Base-by-base conservation (phyloP, 2,888 invertebrate genomes). In the Xestia rhomboidea region DNA sequence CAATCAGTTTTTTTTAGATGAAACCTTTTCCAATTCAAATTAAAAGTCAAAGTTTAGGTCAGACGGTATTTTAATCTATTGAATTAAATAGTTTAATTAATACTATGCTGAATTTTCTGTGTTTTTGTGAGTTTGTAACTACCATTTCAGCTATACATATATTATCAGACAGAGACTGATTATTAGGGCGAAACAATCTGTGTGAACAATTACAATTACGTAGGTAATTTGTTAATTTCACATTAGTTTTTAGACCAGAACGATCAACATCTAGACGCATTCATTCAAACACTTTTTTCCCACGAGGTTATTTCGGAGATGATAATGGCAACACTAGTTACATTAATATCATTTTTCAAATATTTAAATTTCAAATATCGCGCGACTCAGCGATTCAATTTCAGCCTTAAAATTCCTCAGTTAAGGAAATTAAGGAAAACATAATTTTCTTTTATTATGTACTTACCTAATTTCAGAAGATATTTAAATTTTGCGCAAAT, bases 261-360 rank as follows among this genome's bases (percentile, higher is more conserved):
- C 86, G 89, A 89, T 88, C 70, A n/a, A 76, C 82, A 88, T 87
- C 88, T 85, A 81, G 77, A 73, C 27, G 44, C 62, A 54, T 79
- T 81, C 82, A 87, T 78, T 79, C 62, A 68, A 68, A 38, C 62
- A 13, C 38, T 83, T 74, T 84, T 82, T 85, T 89, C 89, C 79
- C 88, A 89, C 83, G 79, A 77, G 62, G 69, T 64, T 34, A 70
- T 73, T 83, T 77, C 60, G 63, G 64, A 71, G 74, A 74, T 73
- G 73, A 78, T 70, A 46, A 73, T 82, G 76, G 74, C 62, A 82
- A 71, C 74, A 86, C 62, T 24, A 11, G 46, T 76, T 73, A 68
- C 64, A 30, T 64, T 24, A 51, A 30, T 49, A 51, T 4, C 2
- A 24, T 41, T 68, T 77, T 76, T 67, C n/a, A 68, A 75, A 68